Percentiles rank a stretch among this genome's conserved stretches.
Evolutionary conservation across 2,888 invertebrate species (phyloP).

Genomic region (Sipha maydis): DNA sequence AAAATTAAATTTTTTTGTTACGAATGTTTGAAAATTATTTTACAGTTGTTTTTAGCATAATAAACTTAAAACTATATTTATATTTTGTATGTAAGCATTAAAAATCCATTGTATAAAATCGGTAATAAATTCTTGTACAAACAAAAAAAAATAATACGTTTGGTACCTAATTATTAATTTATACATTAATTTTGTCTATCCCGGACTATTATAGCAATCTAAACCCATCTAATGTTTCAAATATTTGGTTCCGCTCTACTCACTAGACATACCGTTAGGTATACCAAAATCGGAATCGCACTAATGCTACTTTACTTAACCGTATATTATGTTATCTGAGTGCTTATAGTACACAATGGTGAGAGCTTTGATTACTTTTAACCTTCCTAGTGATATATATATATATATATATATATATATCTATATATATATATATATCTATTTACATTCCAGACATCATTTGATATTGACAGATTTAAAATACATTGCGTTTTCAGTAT

Average conservation of each 20-base stretch:
- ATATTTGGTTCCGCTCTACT: neutral
- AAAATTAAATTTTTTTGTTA: neutral
- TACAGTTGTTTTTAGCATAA: too few species aligned
- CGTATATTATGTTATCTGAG: neutral
- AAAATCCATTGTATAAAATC: neutral
- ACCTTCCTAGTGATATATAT: too few species aligned
- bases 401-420: too few species aligned
- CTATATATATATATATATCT: too few species aligned
- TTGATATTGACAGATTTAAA: too few species aligned
- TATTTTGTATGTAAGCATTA: neutral
- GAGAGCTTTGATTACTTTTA: neutral
- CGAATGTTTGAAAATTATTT: too few species aligned
- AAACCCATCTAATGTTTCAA: neutral
- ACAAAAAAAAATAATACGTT: neutral
- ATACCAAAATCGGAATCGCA: neutral
- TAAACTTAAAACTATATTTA: neutral
- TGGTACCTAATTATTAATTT: too few species aligned
- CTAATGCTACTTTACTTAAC: neutral
- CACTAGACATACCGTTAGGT: neutral
- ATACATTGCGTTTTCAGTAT: too few species aligned
- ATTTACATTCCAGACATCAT: too few species aligned
- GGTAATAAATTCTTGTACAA: neutral
- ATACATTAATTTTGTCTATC: neutral
- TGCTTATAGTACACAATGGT: neutral
- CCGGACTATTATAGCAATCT: neutral